A percentile compares a stretch with the other conserved stretches of the same genome.
These are phyloP conservation scores for Tuta absoluta DNA, from an alignment of 2,888 invertebrate genomes.

Conservation along the genomic window DNA sequence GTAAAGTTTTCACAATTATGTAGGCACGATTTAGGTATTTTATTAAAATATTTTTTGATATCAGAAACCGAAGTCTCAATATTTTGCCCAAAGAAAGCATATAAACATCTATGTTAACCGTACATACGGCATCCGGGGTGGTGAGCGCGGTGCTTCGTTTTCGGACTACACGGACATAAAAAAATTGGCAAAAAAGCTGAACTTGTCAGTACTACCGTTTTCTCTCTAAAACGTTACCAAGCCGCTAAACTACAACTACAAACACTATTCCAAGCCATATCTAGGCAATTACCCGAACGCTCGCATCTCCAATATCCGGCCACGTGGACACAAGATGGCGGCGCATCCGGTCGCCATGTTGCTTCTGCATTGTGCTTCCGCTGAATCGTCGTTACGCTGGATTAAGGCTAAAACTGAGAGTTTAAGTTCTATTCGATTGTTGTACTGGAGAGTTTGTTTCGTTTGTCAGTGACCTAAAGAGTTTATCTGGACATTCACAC, in stretches of 20 bases:
- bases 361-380: conserved; percentile 21
- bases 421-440: not conserved
- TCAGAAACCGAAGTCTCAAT: too few species aligned
- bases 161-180: too few species aligned
- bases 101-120: too few species aligned
- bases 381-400: conserved; percentile 13
- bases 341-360: conserved; percentile 35
- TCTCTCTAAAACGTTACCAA: not conserved
- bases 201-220: not conserved
- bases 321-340: conserved; percentile 34
- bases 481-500: too few species aligned
- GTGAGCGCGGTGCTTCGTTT: too few species aligned
- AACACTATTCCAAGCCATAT: conserved; percentile 29
- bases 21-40: too few species aligned
- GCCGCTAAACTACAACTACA: not conserved
- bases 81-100: too few species aligned
- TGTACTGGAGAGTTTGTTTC: too few species aligned
- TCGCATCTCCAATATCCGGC: conserved; percentile 37
- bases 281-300: conserved; percentile 34
- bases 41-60: too few species aligned
- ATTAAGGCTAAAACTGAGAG: conserved; percentile 6
- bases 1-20: not conserved
- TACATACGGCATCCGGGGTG: too few species aligned
- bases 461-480: too few species aligned
- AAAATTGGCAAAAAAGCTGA: not conserved